Percentiles rank a stretch among this genome's conserved stretches.
Evolutionary conservation across 2,113 vertebrate genomes (phyloP).

Genomic region (Cranoglanis bouderius): DNA sequence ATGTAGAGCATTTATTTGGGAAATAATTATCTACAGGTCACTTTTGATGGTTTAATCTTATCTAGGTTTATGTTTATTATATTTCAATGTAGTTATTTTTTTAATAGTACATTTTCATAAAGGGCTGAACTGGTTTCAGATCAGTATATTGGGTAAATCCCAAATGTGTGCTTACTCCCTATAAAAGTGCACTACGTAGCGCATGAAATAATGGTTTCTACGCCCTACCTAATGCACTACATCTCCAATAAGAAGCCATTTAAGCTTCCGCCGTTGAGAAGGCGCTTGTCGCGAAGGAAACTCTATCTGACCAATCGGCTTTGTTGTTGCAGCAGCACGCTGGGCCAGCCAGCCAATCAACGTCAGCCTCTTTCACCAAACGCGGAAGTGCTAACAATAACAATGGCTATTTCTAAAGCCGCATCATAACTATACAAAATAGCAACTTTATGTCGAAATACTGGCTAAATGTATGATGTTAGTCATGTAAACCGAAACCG

Average conservation of each 20-base stretch:
- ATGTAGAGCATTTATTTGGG: neutral
- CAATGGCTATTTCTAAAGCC: neutral
- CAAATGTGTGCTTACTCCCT: neutral
- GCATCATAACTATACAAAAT: neutral
- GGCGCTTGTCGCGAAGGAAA: neutral
- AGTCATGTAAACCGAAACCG: neutral
- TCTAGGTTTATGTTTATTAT: neutral
- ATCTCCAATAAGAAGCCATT: neutral
- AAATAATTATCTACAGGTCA: neutral
- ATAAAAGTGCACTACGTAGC: neutral
- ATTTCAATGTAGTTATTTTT: neutral
- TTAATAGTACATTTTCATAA: neutral
- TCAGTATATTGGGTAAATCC: neutral
- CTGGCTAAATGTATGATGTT: too few relatives aligned
- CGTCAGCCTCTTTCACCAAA: neutral
- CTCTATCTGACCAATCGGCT: constrained; percentile 10
- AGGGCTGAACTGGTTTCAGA: neutral
- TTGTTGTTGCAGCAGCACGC: neutral
- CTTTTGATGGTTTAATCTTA: neutral
- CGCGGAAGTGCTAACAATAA: constrained; percentile 31
- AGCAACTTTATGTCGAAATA: neutral
- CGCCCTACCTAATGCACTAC: neutral
- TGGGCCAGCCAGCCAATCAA: constrained; percentile 11
- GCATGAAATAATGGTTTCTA: too few relatives aligned
- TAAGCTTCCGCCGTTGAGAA: too few relatives aligned